phyloP scores from a whole-genome alignment of 1,140 invertebrate genomes.

The Hetaerina americana region DNA sequence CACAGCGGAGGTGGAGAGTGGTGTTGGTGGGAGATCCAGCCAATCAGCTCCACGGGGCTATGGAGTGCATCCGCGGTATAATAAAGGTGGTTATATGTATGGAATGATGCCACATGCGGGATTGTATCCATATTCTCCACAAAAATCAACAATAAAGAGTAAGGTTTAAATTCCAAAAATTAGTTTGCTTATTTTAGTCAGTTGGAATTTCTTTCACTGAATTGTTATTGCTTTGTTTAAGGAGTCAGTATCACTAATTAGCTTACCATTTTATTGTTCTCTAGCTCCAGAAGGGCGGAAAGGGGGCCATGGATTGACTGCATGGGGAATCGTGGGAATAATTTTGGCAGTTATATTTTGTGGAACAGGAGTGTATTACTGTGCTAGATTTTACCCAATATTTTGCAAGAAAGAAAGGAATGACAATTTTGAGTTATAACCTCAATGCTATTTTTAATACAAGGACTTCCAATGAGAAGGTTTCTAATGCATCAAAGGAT shows the following conservation, averaged over 20 bases:
- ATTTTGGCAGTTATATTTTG: constrained; percentile 36
- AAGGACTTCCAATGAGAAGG: too few relatives aligned
- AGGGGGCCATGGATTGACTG: constrained; percentile 24
- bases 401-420: constrained; percentile 40
- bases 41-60: neutral
- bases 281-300: neutral
- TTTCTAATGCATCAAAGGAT: too few relatives aligned
- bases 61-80: neutral
- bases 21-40: neutral
- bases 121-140: neutral
- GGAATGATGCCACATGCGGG: neutral
- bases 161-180: neutral
- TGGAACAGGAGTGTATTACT: constrained; percentile 40
- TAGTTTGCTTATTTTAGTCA: neutral
- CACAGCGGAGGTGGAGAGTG: neutral
- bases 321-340: constrained; percentile 41
- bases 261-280: neutral
- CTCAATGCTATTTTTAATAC: too few relatives aligned
- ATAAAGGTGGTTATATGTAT: too few relatives aligned
- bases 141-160: neutral
- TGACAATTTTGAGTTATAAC: constrained; percentile 17
- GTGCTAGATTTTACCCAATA: constrained; percentile 44
- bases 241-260: too few relatives aligned
- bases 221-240: neutral
- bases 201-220: neutral